Conservation (phyloP, 2,888 invertebrate species). For the Tenthredo scrophulariae region DNA sequence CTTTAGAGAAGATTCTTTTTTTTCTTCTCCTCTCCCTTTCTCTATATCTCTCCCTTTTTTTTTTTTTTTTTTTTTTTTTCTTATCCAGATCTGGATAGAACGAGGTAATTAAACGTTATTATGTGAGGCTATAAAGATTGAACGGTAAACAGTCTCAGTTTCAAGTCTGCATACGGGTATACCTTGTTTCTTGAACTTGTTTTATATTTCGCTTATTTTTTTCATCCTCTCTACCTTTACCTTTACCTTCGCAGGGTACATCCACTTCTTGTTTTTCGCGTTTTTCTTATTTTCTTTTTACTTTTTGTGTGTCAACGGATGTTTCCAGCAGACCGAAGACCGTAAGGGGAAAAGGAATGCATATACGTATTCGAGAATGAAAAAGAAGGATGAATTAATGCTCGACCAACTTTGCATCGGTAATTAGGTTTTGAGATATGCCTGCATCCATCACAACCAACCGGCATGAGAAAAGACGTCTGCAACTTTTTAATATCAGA, state of each 20-base stretch:
- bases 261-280: background rate
- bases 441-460: slow-evolving; percentile 45
- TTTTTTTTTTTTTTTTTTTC: background rate
- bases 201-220: background rate
- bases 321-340: slow-evolving; percentile 1
- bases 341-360: slow-evolving; percentile 43
- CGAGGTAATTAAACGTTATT: slow-evolving; percentile 26
- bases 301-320: slow-evolving; percentile 17
- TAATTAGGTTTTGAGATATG: slow-evolving; percentile 50
- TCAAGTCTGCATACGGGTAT: background rate
- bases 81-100: background rate
- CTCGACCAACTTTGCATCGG: slow-evolving; percentile 50
- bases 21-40: background rate
- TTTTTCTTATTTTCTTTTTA: background rate
- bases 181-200: slow-evolving; percentile 10
- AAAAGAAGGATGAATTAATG: slow-evolving; percentile 49
- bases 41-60: background rate
- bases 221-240: background rate
- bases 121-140: slow-evolving; percentile 22
- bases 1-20: background rate
- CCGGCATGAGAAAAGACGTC: slow-evolving; percentile 29
- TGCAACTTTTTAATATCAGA: slow-evolving; percentile 44
- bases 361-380: slow-evolving; percentile 1
- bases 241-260: background rate
- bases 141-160: slow-evolving; percentile 23